phyloP scores from a whole-genome alignment of 1,140 invertebrate genomes.

The Drosophila carrolli region DNA sequence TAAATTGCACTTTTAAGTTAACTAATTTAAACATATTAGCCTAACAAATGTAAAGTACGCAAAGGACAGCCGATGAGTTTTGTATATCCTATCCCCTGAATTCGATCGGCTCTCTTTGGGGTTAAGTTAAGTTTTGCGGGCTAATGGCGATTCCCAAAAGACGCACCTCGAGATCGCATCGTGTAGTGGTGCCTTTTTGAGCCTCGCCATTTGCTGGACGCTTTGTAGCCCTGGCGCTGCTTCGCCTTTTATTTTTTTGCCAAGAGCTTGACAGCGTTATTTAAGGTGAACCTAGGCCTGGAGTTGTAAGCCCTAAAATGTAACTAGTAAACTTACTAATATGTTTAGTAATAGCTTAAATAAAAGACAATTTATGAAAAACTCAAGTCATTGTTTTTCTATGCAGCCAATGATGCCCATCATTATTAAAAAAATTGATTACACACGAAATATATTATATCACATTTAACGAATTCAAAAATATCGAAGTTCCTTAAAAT shows the following conservation, averaged over 20 bases:
- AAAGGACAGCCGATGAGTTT: slow-evolving; percentile 43
- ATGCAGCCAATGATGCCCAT: neutral
- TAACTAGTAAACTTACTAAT: slow-evolving; percentile 80
- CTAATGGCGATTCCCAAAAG: slow-evolving; percentile 52
- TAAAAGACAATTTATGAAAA: slow-evolving; percentile 58
- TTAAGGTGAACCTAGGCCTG: slow-evolving; percentile 48
- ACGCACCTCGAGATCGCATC: neutral
- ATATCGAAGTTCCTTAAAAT: too few species aligned
- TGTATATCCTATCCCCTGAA: slow-evolving; percentile 28
- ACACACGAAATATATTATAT: neutral
- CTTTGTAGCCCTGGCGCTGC: slow-evolving; percentile 7
- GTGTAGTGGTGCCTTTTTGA: slow-evolving; percentile 39
- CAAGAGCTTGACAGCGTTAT: slow-evolving; percentile 59
- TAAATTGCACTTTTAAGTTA: slow-evolving; percentile 56
- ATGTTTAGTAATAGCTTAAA: slow-evolving; percentile 76
- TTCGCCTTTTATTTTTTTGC: slow-evolving; percentile 48
- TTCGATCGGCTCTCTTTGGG: slow-evolving; percentile 32
- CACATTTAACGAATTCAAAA: too few species aligned
- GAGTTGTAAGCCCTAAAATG: slow-evolving; percentile 57
- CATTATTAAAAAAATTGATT: neutral
- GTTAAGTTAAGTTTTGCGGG: slow-evolving; percentile 52
- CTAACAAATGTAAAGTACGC: slow-evolving; percentile 67
- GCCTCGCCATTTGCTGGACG: slow-evolving; percentile 42
- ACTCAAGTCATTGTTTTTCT: neutral
- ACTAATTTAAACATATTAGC: slow-evolving; percentile 65